phyloP scores from a whole-genome alignment of 2,113 vertebrate genomes.

The Noctilio leporinus region DNA sequence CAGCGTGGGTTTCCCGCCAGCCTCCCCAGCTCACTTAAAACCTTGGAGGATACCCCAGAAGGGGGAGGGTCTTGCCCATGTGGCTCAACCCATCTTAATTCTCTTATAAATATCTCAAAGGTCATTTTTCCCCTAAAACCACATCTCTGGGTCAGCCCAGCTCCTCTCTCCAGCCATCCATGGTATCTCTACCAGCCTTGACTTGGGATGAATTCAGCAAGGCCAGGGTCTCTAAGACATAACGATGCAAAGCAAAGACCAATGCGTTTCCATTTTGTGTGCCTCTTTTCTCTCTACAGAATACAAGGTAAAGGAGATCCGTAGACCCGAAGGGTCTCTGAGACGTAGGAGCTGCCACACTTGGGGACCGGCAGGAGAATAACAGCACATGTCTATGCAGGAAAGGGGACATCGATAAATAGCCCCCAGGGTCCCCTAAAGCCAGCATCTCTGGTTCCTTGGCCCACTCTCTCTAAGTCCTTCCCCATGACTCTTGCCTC shows the following conservation, averaged over 20 bases:
- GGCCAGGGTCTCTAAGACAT: background rate
- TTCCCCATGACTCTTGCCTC: background rate
- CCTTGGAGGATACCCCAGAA: background rate
- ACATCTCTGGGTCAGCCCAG: background rate
- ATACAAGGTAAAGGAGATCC: constrained; percentile 88
- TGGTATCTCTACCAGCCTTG: background rate
- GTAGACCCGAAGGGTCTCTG: background rate
- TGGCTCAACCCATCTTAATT: background rate
- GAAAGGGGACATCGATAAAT: background rate
- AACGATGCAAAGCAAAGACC: background rate
- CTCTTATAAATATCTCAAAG: background rate
- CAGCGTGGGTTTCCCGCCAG: background rate
- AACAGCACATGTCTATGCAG: background rate
- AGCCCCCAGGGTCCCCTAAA: background rate
- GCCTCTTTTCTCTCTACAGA: constrained; percentile 81
- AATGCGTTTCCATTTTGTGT: background rate
- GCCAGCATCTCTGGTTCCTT: background rate
- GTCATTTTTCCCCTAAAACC: background rate
- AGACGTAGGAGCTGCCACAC: background rate
- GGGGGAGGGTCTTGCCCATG: background rate
- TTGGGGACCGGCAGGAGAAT: constrained; percentile 23
- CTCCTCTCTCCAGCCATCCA: background rate
- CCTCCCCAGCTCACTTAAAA: background rate
- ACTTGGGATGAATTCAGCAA: background rate
- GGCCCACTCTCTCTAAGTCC: background rate